phyloP scores from a whole-genome alignment of 2,888 invertebrate genomes.

The Ganaspis brasiliensis region DNA sequence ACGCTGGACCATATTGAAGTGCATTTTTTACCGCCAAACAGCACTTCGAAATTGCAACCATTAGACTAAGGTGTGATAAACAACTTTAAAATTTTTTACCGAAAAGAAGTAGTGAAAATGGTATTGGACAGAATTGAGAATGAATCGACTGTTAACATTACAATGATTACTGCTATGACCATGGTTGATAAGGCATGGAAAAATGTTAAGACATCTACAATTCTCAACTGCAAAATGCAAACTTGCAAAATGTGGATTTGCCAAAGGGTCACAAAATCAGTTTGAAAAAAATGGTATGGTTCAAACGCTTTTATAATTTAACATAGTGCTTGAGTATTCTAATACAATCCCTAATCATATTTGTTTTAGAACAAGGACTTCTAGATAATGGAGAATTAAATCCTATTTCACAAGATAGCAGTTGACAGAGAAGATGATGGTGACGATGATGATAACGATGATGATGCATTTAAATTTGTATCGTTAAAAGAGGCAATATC shows the following conservation, averaged over 20 bases:
- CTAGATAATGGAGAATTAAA: background rate
- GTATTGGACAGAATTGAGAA: slow-evolving; percentile 2
- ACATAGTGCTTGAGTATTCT: background rate
- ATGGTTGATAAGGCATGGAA: slow-evolving; percentile 1
- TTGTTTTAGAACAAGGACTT: background rate
- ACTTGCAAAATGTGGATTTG: background rate
- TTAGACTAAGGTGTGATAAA: slow-evolving; percentile 49
- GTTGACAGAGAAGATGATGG: background rate
- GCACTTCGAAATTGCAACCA: slow-evolving; percentile 44
- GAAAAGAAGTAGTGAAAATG: slow-evolving; percentile 39
- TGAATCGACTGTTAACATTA: background rate
- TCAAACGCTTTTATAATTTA: background rate
- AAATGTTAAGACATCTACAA: background rate
- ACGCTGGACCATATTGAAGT: slow-evolving; percentile 6
- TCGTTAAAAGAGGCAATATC: background rate
- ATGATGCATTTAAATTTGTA: slow-evolving; percentile 3
- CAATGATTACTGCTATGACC: background rate
- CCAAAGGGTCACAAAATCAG: background rate
- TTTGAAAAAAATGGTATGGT: background rate
- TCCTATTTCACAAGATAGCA: background rate
- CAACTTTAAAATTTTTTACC: slow-evolving; percentile 44
- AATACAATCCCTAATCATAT: background rate
- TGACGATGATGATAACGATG: background rate
- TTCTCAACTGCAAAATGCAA: too few species aligned
- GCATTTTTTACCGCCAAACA: slow-evolving; percentile 46